Evolutionary conservation across 2,113 vertebrate genomes (phyloP), one percentile per base, ranked within the genome.

Genomic region (Riparia riparia): DNA sequence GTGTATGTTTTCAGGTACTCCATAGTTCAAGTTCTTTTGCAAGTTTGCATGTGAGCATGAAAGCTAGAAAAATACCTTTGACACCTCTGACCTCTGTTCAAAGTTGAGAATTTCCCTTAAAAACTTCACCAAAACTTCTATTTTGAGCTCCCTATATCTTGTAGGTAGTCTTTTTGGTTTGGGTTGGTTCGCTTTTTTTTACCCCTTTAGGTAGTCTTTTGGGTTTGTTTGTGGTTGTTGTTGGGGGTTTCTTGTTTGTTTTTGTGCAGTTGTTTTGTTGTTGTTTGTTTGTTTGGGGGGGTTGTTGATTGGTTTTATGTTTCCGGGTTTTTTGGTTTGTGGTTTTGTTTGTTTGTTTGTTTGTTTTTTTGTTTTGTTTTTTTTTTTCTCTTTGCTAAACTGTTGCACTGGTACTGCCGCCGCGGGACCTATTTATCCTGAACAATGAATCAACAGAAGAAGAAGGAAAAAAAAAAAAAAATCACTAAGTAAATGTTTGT

Each of bases 381-480:
- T 57, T 37, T 12, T 5, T 12, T 31, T 3, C 20, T 39, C 50
- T 65, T 22, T 16, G 28, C 25, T 22, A 0, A 73, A 11, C 3
- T 44, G 37, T 4, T 7, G 45, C 37, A 10, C 18, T 5, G n/a
- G 28, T 25, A 20, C 21, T 8, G 57, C 19, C 6, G 22, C 6
- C 2, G 4, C 6, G 0, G 1, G 11, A 29, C 6, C 5, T 5
- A 44, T 69, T 69, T 7, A 42, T 6, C 19, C 28, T 1, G 3
- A 29, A 58, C 28, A 66, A 71, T n/a, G 79, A 63, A 50, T 45
- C 58, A 60, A 34, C 39, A 53, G 41, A 3, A 57, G 14, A 5
- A 44, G 31, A 9, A 29, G 3, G 10, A 9, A 9, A 37, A 37
- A 37, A 37, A 54, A 9, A 51, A 39, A 41, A 44, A 29, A 28